Evolutionary conservation across 1,140 invertebrate genomes (phyloP).

Genomic region (Phthorimaea operculella): DNA sequence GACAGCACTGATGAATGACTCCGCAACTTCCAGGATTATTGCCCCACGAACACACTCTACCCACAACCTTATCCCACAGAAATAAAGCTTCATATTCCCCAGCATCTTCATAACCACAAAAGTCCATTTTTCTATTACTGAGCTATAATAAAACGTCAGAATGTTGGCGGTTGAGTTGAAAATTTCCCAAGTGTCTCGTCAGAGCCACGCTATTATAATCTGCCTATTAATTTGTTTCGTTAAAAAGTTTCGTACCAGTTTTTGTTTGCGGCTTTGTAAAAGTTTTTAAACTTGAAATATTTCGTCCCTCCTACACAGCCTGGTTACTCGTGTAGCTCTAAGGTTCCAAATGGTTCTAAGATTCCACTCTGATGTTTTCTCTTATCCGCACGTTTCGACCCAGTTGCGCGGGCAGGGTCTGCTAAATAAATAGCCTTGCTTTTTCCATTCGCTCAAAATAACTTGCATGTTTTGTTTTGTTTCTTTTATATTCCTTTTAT

Average conservation of each 20-base stretch:
- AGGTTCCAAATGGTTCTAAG: too few relatives aligned
- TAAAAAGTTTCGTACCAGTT: constrained; percentile 5
- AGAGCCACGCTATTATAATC: constrained; percentile 12
- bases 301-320: too few relatives aligned
- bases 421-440: not conserved
- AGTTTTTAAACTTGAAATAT: too few relatives aligned
- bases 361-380: too few relatives aligned
- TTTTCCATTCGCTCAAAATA: too few relatives aligned
- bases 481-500: too few relatives aligned
- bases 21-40: constrained; percentile 9
- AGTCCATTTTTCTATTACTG: constrained; percentile 12
- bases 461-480: too few relatives aligned
- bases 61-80: too few relatives aligned
- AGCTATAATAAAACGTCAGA: constrained; percentile 10
- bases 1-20: constrained; percentile 18
- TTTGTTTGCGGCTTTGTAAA: too few relatives aligned
- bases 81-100: not conserved
- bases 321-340: too few relatives aligned
- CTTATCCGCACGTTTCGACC: too few relatives aligned
- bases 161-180: constrained; percentile 13
- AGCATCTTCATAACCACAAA: not conserved
- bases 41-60: not conserved
- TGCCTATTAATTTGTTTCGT: constrained; percentile 13
- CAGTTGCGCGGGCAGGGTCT: not conserved
- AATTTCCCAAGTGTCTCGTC: constrained; percentile 24